These are phyloP conservation scores for Lonchura striata DNA, from an alignment of 2,113 vertebrate species.

Conservation along the genomic window DNA sequence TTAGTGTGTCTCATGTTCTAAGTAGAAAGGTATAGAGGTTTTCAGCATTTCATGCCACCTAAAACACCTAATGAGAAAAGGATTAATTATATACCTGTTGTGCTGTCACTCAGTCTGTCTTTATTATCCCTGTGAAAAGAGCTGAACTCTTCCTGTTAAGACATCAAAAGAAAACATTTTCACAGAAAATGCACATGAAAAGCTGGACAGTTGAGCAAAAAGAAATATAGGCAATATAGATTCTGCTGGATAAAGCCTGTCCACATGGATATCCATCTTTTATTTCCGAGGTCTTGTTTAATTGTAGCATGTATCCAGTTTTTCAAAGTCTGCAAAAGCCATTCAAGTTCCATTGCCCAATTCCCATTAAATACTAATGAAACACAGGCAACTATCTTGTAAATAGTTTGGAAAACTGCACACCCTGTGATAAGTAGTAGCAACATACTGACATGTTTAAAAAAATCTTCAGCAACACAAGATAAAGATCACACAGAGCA, in stretches of 20 bases:
- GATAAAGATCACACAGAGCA: neutral
- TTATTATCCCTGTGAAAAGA: constrained; percentile 65
- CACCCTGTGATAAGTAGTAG: neutral
- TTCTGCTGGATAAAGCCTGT: neutral
- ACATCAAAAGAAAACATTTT: constrained; percentile 25
- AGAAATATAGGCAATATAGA: neutral
- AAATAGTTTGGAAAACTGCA: neutral
- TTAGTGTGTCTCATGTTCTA: neutral
- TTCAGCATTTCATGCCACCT: neutral
- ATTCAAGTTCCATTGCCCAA: neutral
- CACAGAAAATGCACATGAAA: neutral
- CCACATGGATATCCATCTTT: neutral
- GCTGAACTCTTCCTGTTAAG: constrained; percentile 73
- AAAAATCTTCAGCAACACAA: neutral
- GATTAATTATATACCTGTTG: constrained; percentile 45
- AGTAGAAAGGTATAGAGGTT: neutral
- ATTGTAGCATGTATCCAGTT: neutral
- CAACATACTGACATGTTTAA: neutral
- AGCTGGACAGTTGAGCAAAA: neutral
- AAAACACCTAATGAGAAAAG: neutral
- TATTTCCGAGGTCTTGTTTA: neutral
- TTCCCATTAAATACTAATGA: neutral
- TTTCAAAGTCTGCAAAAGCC: neutral
- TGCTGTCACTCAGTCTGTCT: constrained; percentile 72
- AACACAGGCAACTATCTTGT: neutral